Base-by-base conservation (phyloP, 2,888 invertebrate genomes). In the Amphipoea oculea region DNA sequence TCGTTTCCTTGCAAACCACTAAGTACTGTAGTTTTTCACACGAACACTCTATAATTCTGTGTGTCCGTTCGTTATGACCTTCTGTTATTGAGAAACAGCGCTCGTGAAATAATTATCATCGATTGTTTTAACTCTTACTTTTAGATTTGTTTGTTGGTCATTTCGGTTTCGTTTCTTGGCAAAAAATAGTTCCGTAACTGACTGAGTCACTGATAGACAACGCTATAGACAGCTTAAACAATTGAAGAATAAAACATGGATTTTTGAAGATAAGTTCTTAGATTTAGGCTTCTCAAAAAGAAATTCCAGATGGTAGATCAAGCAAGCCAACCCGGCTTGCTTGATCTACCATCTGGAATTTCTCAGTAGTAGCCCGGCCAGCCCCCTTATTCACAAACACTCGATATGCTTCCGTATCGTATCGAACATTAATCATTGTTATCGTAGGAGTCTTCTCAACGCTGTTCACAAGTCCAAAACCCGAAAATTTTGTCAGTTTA, bases 1-100 rank as follows among this genome's bases (percentile, higher is more conserved):
- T 87, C 86, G 84, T 92, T 91, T 93, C 92, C 92, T 91, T 84
- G 88, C 89, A 86, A 86, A 86, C 76, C 68, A 76, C 65, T 71
- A 14, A 67, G 71, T 79, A 69, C 83, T 76, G 84, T 89, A 89
- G 89, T 94, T 94, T 95, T 95, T 95, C 95, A 94, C 95, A 94
- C 94, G 92, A 91, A 89, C 88, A 81, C 86, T 91, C 86, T 91
- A 87, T 93, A 93, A 94, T 94, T 92, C 48, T 91, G 90, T 89
- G 86, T 92, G 92, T 94, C 93, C 93, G 92, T 86, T 84, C 74
- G 78, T 82, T 74, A 85, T 86, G 87, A 83, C 89, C 90, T 89
- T 89, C 87, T 73, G 72, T 23, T 45, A 54, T 88, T 86, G 78
- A 71, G 85, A 87, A 90, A 89, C 76, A 81, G 60, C 48, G 66